A percentile compares a stretch with the other conserved stretches of the same genome.
Conservation (phyloP, 2,113 vertebrate species). For the Mustelus asterias region DNA sequence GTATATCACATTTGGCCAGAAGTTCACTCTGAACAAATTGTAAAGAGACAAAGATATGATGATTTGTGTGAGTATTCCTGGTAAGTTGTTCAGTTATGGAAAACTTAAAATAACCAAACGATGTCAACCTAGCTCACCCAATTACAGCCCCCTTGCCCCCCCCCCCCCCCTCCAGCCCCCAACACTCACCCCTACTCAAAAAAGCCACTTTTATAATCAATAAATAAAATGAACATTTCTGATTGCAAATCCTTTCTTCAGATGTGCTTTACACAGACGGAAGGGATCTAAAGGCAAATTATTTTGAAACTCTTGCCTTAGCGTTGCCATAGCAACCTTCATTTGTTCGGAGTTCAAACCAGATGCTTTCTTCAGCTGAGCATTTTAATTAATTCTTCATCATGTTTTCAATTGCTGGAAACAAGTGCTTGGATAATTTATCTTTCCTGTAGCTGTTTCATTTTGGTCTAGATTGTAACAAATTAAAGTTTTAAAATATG, state of each 20-base stretch:
- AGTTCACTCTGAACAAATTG: background rate
- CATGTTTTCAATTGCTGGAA: background rate
- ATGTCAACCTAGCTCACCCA: background rate
- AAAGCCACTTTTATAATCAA: background rate
- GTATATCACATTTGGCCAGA: background rate
- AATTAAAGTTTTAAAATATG: background rate
- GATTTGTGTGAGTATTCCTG: background rate
- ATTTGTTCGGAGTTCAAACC: conserved; percentile 21
- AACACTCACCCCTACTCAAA: background rate
- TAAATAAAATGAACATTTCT: background rate
- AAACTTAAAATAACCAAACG: background rate
- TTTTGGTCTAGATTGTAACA: background rate
- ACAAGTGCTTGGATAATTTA: background rate
- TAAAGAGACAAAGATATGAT: background rate
- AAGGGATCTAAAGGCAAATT: conserved; percentile 22
- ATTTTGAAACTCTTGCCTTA: conserved; percentile 25
- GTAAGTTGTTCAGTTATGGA: background rate
- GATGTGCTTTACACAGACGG: background rate
- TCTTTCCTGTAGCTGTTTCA: background rate
- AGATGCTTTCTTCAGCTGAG: background rate
- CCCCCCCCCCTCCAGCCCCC: background rate
- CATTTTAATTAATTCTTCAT: conserved; percentile 15
- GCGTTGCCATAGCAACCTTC: background rate
- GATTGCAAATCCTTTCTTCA: background rate
- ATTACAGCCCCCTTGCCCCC: background rate